A percentile compares a stretch with the other conserved stretches of the same genome.
Evolutionary conservation across 2,113 vertebrate genomes (phyloP).

Genomic region (Heterocephalus glaber): DNA sequence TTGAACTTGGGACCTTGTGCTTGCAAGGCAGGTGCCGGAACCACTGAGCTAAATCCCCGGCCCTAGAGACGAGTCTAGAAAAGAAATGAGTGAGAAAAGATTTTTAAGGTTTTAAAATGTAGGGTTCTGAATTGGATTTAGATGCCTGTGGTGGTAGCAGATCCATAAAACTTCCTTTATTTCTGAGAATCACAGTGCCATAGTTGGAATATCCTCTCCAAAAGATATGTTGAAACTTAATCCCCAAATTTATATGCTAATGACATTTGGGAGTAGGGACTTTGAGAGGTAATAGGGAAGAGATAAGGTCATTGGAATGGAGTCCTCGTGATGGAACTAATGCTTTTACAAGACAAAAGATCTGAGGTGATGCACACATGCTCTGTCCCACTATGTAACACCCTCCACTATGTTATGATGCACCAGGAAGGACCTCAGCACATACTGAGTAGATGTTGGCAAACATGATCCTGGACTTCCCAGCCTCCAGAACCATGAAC

Average conservation of each 20-base stretch:
- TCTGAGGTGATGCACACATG: not conserved
- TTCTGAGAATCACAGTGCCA: not conserved
- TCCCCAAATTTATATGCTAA: not conserved
- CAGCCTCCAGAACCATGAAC: not conserved
- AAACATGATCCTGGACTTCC: not conserved
- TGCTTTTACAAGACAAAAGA: not conserved
- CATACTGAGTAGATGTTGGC: not conserved
- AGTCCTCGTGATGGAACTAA: not conserved
- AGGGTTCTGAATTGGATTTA: not conserved
- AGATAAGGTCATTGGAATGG: not conserved
- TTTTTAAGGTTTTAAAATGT: not conserved
- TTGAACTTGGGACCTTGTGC: too few relatives aligned
- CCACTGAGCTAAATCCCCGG: too few relatives aligned
- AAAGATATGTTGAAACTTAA: not conserved
- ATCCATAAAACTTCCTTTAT: not conserved
- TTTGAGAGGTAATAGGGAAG: not conserved
- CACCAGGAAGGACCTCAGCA: not conserved
- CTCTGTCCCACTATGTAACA: not conserved
- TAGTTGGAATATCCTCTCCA: not conserved
- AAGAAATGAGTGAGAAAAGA: not conserved
- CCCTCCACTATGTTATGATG: too few relatives aligned
- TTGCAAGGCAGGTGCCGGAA: too few relatives aligned
- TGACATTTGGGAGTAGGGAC: not conserved
- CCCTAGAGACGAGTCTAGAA: not conserved
- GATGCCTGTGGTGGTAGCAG: not conserved